Base-by-base conservation (phyloP, 1,140 invertebrate species). In the Lithobius niger region DNA sequence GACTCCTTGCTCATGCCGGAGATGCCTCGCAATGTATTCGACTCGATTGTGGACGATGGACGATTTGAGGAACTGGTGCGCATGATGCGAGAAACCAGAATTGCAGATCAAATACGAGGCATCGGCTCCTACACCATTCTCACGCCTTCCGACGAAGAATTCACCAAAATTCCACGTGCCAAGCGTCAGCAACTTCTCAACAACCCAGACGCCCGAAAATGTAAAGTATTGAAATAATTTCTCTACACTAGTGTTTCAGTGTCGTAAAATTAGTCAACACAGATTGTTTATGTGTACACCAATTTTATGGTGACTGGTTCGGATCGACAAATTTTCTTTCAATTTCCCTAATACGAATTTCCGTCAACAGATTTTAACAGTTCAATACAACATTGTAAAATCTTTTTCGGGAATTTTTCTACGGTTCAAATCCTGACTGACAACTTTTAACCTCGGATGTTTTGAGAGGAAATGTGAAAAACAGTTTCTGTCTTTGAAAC, bases 121-220 rank as follows among this genome's bases (percentile, higher is more conserved):
- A 64, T 64, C 36, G 65, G 64, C 16, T 66, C 71, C 2, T 75
- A 73, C 36, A 82, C 82, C 0, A 68, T 83, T 1, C 74, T 83
- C 54, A 79, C 76, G 1, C 81, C 81, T 18, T 76, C 74, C 0
- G 76, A 83, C 63, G 75, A 77, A 59, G 80, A 80, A 1, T 75
- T 83, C 58, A 66, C 68, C 48, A 73, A 72, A 59, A 61, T 77
- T n/a, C 68, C 73, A 6, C 59, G 63, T 4, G 62, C 64, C 1
- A 64, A 69, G 22, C 58, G 71, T 0, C 62, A 70, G 31, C 67
- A 66, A 54, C 68, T 73, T 54, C 50, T 70, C 27, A 65, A 63
- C 19, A 67, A 73, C 56, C 60, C 60, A 24, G 65, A 63, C 24
- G 69, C 70, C 1, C 63, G 67, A 55, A 57, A 63, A 47, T 71